Base-by-base conservation (phyloP, 2,113 vertebrate genomes). In the Orientallactaga bullata region DNA sequence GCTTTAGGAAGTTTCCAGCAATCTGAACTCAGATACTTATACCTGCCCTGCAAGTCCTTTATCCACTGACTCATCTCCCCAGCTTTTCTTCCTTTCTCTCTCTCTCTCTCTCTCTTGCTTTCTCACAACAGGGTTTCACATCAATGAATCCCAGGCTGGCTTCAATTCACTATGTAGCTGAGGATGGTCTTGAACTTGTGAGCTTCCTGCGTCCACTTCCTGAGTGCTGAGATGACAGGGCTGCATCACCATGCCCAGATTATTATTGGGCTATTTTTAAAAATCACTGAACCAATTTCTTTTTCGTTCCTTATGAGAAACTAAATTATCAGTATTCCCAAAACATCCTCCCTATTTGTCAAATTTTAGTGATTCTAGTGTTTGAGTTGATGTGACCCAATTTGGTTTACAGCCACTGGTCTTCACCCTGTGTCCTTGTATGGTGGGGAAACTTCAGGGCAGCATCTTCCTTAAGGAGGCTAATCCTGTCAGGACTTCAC, bases 241-340 rank as follows among this genome's bases (percentile, higher is more conserved):
- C n/a, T 55, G 55, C 12, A 12, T 13, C 55, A 55, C 55, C 55
- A 55, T 55, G 55, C 55, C 71, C 39, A 16, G 63, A 9, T 10
- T 26, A 35, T 82, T 86, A 74, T 73, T 23, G 71, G 61, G 76
- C 37, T 66, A 47, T 72, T 87, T 32, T 32, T 79, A 95, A n/a
- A 82, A 83, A 76, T 58, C 66, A 74, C 9, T 61, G 32, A 71
- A 83, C 65, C 81, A 37, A 65, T 88, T 94, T 26, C 55, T 80
- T 94, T 92, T 61, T 58, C 90, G 55, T 55, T 55, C 61, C 85
- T 88, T 84, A 77, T 12, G 73, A 95, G 88, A 77, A 94, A 95
- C 58, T 78, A 35, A 96, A 87, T 84, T 77, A 80, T 58, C 42
- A 55, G 83, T 17, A 89, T 15, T 18, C 69, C 35, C 1, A 66